Evolutionary conservation across 2,888 invertebrate genomes (phyloP).

Genomic region (Nemotelus pantherinus): DNA sequence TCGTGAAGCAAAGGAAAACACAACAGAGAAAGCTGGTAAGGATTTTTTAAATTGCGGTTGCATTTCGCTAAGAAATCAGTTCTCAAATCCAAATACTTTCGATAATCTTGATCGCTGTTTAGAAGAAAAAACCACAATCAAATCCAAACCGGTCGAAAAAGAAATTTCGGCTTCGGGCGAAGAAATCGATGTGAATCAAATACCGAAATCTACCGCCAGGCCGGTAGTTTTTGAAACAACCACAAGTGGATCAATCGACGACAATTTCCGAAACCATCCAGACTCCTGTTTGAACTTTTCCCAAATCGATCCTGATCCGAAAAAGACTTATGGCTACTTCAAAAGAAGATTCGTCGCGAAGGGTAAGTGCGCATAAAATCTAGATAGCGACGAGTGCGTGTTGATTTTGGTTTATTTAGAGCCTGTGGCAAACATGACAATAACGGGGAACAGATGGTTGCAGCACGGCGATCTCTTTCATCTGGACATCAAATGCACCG

Average conservation of each 20-base stretch:
- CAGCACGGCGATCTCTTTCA: conserved; percentile 81
- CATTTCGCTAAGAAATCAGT: no score
- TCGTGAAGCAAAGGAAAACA: conserved; percentile 53
- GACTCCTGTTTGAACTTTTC: conserved; percentile 70
- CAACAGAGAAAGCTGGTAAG: conserved; percentile 49
- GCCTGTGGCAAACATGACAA: conserved; percentile 75
- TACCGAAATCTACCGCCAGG: conserved; percentile 49
- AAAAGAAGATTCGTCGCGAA: conserved; percentile 71
- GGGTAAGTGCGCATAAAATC: conserved; percentile 67
- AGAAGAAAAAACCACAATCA: no score
- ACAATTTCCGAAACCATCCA: conserved; percentile 60
- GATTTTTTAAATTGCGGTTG: neutral
- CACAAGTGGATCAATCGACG: conserved; percentile 3
- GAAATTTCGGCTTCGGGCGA: conserved; percentile 55
- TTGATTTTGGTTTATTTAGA: conserved; percentile 64
- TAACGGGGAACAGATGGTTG: conserved; percentile 83
- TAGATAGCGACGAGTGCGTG: neutral
- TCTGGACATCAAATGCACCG: conserved; percentile 77
- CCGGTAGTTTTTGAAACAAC: neutral
- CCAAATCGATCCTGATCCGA: conserved; percentile 71
- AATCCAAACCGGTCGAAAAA: conserved; percentile 52
- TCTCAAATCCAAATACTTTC: no score
- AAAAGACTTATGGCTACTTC: conserved; percentile 80
- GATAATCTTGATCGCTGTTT: neutral
- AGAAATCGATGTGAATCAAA: conserved; percentile 50